phyloP scores from a whole-genome alignment of 2,797 vertebrate species.

The Rachycentron canadum region DNA sequence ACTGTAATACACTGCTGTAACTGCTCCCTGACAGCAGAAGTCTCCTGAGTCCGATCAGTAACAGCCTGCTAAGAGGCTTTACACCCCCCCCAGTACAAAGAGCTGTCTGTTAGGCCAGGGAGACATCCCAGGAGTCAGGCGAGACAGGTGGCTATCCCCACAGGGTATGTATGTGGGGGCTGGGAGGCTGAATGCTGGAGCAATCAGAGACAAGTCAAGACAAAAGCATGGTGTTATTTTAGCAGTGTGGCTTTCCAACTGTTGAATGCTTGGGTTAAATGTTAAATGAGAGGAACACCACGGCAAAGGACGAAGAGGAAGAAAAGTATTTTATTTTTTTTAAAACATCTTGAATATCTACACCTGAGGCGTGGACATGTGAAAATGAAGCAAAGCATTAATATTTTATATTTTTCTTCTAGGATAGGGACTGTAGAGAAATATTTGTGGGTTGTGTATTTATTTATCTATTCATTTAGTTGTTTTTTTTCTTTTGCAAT shows the following conservation, averaged over 20 bases:
- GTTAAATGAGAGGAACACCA: conserved; percentile 16
- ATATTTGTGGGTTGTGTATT: not conserved
- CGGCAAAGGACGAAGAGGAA: not conserved
- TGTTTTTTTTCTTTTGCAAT: not conserved
- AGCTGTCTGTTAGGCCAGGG: conserved; percentile 72
- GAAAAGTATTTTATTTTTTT: not conserved
- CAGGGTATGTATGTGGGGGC: conserved; percentile 76
- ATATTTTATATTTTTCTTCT: not conserved
- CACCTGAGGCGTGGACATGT: not conserved
- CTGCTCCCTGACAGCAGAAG: conserved; percentile 48
- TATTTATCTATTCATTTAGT: not conserved
- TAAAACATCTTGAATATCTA: not conserved
- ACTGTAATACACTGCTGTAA: conserved; percentile 21
- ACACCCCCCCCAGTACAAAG: conserved; percentile 72
- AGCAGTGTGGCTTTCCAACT: conserved; percentile 65
- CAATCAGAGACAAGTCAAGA: conserved; percentile 80
- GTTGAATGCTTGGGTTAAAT: conserved; percentile 58
- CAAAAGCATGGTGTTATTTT: conserved; percentile 73
- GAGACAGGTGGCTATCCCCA: conserved; percentile 85
- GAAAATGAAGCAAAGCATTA: not conserved
- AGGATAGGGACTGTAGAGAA: not conserved
- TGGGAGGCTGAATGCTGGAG: conserved; percentile 64
- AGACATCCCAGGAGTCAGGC: conserved; percentile 73
- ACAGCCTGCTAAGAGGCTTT: conserved; percentile 80
- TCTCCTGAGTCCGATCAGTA: conserved; percentile 75